Base-by-base conservation (phyloP, 1,140 invertebrate genomes). In the Popillia japonica region DNA sequence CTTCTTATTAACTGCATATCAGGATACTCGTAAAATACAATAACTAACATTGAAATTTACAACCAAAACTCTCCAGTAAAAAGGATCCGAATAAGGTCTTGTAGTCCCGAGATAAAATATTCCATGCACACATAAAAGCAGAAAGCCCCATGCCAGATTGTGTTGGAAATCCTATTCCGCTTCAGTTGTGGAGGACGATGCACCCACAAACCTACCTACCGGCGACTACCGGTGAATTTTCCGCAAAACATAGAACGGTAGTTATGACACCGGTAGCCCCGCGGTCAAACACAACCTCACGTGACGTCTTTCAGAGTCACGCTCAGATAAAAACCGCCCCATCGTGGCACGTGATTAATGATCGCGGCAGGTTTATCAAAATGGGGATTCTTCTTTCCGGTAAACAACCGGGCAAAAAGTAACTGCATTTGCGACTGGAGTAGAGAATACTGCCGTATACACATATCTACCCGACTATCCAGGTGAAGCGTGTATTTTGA, bases 371-470 rank as follows among this genome's bases (percentile, higher is more conserved):
- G 61, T 68, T 68, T 68, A 68, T 68, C 61, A 68, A 68, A 68
- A 68, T 20, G 61, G 27, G 61, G 61, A 68, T 68, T 68, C 22
- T 68, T 68, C 61, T 68, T 68, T 68, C 61, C 61, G 61, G 61
- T 68, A 68, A 68, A 68, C 61, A 68, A 68, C 22, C 61, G 20
- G 61, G 22, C 61, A 68, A 68, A 68, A 68, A 68, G 61, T 68
- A 23, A 68, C 61, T 68, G 61, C 22, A 68, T 68, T 20, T 68
- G 20, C 61, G 61, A 23, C 61, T 8, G 61, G 61, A 20, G 20
- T 22, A 14, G 48, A 6, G 17, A 17, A 55, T 17, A 17, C 48
- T 55, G 17, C 48, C 48, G 10, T 11, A 55, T 55, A 55, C n/a
- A n/a, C n/a, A n/a, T 55, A 55, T 55, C 48, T 34, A 34, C 27